These are phyloP conservation scores for Ciconia nigra DNA, from an alignment of 2,797 vertebrate genomes.

Conservation along the genomic window DNA sequence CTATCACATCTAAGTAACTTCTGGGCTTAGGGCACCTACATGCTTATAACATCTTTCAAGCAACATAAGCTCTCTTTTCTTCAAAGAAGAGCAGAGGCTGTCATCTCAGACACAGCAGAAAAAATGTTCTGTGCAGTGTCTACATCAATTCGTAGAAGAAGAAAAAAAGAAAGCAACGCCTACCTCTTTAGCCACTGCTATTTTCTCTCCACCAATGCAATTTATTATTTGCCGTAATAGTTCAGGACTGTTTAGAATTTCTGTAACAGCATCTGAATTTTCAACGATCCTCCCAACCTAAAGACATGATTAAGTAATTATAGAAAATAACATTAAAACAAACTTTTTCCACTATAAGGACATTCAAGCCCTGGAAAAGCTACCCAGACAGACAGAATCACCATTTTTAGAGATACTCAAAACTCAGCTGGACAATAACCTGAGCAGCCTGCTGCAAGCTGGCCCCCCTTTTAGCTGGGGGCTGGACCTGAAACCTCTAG, in stretches of 20 bases:
- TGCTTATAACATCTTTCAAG: background rate
- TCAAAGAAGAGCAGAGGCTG: background rate
- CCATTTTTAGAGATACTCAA: background rate
- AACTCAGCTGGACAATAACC: background rate
- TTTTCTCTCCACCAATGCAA: constrained; percentile 85
- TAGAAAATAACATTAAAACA: background rate
- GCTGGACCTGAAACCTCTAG: background rate
- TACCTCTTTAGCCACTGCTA: constrained; percentile 91
- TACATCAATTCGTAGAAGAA: background rate
- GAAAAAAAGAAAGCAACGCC: background rate
- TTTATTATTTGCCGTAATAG: constrained; percentile 82
- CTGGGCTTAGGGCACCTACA: background rate
- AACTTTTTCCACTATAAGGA: background rate
- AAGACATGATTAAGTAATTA: background rate
- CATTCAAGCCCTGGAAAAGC: background rate
- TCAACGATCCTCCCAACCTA: constrained; percentile 89
- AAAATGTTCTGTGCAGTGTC: too few species aligned
- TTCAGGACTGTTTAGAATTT: constrained; percentile 82
- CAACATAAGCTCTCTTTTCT: background rate
- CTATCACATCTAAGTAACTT: too few species aligned
- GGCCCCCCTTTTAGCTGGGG: background rate
- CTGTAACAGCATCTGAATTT: constrained; percentile 78
- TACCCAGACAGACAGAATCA: background rate
- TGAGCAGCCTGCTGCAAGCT: background rate
- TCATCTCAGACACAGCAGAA: background rate